These are phyloP conservation scores for Trichonephila inaurata DNA, from an alignment of 1,140 invertebrate genomes.

Conservation along the genomic window DNA sequence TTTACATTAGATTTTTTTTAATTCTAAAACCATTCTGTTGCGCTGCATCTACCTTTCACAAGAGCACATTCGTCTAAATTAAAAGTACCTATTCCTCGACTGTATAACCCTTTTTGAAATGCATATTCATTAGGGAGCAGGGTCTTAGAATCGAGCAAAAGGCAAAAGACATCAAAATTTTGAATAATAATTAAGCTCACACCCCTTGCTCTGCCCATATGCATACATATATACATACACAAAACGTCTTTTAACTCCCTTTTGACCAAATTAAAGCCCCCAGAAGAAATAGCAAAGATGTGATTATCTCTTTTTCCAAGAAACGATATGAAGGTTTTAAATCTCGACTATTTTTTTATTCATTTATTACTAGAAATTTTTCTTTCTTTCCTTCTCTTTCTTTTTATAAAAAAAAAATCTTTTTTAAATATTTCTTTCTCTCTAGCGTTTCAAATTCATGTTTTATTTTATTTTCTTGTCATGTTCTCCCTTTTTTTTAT, in stretches of 20 bases:
- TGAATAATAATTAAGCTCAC: conserved; percentile 68
- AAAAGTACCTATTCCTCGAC: conserved; percentile 40
- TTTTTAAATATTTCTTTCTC: conserved; percentile 2
- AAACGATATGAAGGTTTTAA: conserved; percentile 67
- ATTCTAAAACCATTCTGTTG: conserved; percentile 15
- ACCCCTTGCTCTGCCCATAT: not conserved
- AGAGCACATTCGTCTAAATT: conserved; percentile 55
- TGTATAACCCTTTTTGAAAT: conserved; percentile 63
- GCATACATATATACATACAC: conserved; percentile 13
- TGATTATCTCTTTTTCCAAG: conserved; percentile 64
- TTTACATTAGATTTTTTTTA: not conserved
- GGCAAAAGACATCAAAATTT: conserved; percentile 48
- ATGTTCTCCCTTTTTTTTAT: conserved; percentile 35
- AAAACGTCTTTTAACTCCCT: conserved; percentile 66
- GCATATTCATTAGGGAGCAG: conserved; percentile 69
- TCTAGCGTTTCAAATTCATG: conserved; percentile 30
- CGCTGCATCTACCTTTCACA: conserved; percentile 6
- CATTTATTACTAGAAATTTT: conserved; percentile 31
- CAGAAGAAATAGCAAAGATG: not conserved
- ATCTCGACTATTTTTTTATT: conserved; percentile 57
- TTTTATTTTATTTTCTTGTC: conserved; percentile 58
- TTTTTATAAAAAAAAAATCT: not conserved
- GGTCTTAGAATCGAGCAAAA: conserved; percentile 25
- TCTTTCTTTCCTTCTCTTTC: conserved; percentile 1
- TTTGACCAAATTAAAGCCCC: conserved; percentile 71